A percentile compares a stretch with the other conserved stretches of the same genome.
These are phyloP conservation scores for Parus major DNA, from an alignment of 2,113 vertebrate genomes.

Conservation along the genomic window DNA sequence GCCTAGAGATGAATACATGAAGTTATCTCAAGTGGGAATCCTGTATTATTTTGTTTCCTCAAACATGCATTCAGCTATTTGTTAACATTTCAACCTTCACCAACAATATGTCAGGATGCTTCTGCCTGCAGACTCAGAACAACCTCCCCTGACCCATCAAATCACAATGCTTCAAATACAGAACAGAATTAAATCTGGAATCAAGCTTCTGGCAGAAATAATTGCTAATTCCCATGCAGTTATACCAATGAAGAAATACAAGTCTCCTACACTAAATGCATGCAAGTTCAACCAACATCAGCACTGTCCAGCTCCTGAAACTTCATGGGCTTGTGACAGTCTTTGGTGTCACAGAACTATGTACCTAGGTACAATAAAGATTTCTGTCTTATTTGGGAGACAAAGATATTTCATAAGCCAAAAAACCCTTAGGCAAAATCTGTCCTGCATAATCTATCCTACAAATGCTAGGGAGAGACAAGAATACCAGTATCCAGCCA, in stretches of 20 bases:
- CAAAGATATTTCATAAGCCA: neutral
- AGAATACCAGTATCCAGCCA: neutral
- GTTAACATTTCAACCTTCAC: neutral
- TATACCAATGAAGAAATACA: neutral
- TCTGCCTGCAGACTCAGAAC: neutral
- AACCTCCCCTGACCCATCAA: neutral
- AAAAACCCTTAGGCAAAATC: neutral
- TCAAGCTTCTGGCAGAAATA: neutral
- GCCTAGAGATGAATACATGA: conserved; percentile 73
- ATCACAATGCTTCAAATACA: neutral
- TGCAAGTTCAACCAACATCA: neutral
- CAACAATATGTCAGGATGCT: neutral
- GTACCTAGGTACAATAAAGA: neutral
- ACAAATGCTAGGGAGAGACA: neutral
- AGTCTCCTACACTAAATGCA: neutral
- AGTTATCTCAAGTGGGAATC: neutral
- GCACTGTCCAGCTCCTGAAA: neutral
- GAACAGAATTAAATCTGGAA: neutral
- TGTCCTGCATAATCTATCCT: neutral
- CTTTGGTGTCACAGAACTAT: neutral
- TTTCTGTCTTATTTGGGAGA: neutral
- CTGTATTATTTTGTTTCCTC: neutral
- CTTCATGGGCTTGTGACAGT: neutral
- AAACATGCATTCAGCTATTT: neutral
- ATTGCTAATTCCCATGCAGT: neutral